Evolutionary conservation across 2,113 vertebrate species (phyloP), one percentile per base, ranked within the genome.

Genomic region (Carollia perspicillata): DNA sequence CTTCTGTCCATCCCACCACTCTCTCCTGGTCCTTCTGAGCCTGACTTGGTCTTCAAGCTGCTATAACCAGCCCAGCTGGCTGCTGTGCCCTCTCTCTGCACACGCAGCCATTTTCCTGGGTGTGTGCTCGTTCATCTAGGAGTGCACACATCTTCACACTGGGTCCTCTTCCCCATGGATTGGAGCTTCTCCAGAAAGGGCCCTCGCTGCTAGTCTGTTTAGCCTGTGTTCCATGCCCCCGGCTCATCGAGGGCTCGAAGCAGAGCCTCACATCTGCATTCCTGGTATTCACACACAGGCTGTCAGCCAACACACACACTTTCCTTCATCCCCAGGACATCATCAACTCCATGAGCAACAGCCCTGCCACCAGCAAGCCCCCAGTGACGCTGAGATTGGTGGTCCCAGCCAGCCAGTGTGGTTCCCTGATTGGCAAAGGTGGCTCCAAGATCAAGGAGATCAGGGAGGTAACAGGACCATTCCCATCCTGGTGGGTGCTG

Each of bases 381-480:
- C 99, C 99, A 0, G 99, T 99, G 97, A 99, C 99, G 0, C 98
- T 99, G 97, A 98, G 99, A 69, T 98, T 99, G 68, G 99, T 99
- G 0, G 99, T 99, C 81, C 99, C 99, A 0, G 99, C 99, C 42
- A 99, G 99, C 92, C 99, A 99, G 97, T 99, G 99, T 0, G 99
- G 99, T 89, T 99, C 99, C 8, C 99, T 99, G 97, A 99, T 99
- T 0, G 99, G 99, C 83, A 99, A 99, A 97, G 99, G 99, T 80
- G 99, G 99, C 87, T 99, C 99, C 97, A 99, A 99, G 98, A 99
- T 99, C 97, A 99, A 99, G 98, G 99, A 99, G 95, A 99, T 99
- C 98, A 99, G 99, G 98, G 99, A 99, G 99, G 99, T 99, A 97
- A 97, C 94, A 75, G 86, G 79, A 60, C 40, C 47, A 18, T 66